Evolutionary conservation across 2,113 vertebrate genomes (phyloP).

Genomic region (Sakesphorus luctuosus): DNA sequence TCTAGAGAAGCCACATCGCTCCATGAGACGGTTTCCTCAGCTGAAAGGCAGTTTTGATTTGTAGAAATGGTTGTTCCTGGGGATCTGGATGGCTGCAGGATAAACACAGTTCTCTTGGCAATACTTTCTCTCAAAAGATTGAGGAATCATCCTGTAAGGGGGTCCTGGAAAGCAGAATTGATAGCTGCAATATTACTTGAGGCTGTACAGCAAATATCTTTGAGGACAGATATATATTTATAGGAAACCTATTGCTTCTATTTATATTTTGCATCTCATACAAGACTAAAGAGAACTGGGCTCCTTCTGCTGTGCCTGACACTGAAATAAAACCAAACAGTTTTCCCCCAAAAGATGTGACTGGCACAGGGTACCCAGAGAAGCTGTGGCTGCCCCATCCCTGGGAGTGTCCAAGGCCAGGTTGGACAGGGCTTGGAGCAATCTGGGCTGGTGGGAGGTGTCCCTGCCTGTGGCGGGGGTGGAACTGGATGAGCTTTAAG

Average conservation of each 20-base stretch:
- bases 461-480: background rate
- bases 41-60: background rate
- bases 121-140: background rate
- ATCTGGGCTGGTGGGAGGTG: background rate
- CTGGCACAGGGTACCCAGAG: background rate
- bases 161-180: background rate
- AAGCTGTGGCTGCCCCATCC: background rate
- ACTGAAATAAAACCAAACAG: fast-evolving
- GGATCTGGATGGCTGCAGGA: background rate
- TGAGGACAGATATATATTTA: background rate
- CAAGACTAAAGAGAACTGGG: background rate
- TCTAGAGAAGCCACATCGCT: background rate
- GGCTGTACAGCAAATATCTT: background rate
- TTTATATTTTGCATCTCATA: background rate
- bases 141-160: background rate
- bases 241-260: background rate
- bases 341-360: background rate
- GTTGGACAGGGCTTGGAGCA: background rate
- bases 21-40: background rate
- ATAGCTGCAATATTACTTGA: background rate
- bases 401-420: background rate
- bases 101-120: background rate
- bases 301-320: background rate
- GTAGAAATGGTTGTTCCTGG: background rate
- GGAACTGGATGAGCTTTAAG: background rate